Base-by-base conservation (phyloP, 2,888 invertebrate species). In the Vandiemenella viatica region DNA sequence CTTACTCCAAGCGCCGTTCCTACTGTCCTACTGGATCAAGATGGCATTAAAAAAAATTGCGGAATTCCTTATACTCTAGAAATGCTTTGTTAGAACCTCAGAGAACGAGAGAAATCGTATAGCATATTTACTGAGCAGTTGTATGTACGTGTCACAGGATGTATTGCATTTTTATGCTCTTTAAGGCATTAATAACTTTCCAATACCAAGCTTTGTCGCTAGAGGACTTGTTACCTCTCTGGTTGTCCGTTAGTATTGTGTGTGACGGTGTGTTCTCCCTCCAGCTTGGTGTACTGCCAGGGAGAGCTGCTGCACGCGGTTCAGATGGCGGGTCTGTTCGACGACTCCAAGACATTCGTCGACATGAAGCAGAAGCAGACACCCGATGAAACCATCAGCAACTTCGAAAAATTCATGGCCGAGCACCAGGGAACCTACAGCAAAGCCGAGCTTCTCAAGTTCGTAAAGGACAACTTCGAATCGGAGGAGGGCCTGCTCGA, bases 341-440 rank as follows among this genome's bases (percentile, higher is more conserved):
- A 74, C 23, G 91, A 92, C 68, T 89, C 89, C 32, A 92, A 91
- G 66, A 85, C 86, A 23, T 91, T 91, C 68, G 90, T 91, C 19
- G 90, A 92, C 61, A 86, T 87, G 85, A 84, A 86, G 68, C 68
- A 89, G 57, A 82, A 76, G 61, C 61, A 69, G 37, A 67, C 78
- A 0, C 79, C 83, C 2, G 75, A 79, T 55, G 72, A 74, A 57
- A 81, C 83, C 1, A 63, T 80, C 61, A 63, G 68, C 2, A 70
- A 71, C 45, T 88, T 83, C 61, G 64, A 73, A 3, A 62, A 69
- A 6, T 75, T 87, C 66, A 80, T 83, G 77, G 65, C 62, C 45
- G 55, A 64, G 4, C 77, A 76, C 55, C 64, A 63, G 55, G 67
- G 69, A 20, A 65, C 65, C 4, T 79, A 79, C 40, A 71, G 67